Evolutionary conservation across 2,113 vertebrate species (phyloP).

Genomic region (Amphiprion percula): DNA sequence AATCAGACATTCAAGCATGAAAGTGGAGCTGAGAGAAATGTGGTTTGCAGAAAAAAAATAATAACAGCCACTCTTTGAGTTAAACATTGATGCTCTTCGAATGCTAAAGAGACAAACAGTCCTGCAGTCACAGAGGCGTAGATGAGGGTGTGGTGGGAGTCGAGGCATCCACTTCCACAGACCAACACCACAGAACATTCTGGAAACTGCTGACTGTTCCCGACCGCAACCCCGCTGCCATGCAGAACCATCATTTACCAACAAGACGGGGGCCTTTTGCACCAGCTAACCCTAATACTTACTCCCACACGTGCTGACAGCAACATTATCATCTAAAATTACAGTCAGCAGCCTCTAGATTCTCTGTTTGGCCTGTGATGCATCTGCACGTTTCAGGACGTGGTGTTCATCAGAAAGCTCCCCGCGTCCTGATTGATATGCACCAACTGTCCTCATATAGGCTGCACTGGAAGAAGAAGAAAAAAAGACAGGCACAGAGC

Average conservation of each 20-base stretch:
- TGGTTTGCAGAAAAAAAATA: background rate
- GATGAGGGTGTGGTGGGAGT: conserved; percentile 67
- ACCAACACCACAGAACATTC: conserved; percentile 71
- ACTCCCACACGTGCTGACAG: conserved; percentile 66
- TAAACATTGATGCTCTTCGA: conserved; percentile 30
- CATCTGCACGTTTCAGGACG: conserved; percentile 43
- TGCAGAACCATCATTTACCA: conserved; percentile 67
- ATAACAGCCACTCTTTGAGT: background rate
- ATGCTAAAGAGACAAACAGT: conserved; percentile 26
- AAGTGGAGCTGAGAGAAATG: conserved; percentile 23
- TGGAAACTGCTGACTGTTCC: conserved; percentile 76
- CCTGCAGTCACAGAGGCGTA: conserved; percentile 27
- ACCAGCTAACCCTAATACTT: conserved; percentile 62
- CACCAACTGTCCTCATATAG: conserved; percentile 72
- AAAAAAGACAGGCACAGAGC: conserved; percentile 40
- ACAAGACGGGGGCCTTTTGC: conserved; percentile 61
- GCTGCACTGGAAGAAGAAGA: conserved; percentile 39
- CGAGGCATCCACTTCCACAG: conserved; percentile 57
- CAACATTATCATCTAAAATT: conserved; percentile 64
- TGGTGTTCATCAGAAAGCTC: conserved; percentile 55
- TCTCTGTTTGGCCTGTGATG: conserved; percentile 23
- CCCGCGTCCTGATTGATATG: conserved; percentile 75
- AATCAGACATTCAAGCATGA: conserved; percentile 34
- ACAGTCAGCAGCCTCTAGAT: conserved; percentile 33
- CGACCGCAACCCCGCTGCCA: conserved; percentile 56